A percentile compares a stretch with the other conserved stretches of the same genome.
phyloP scores from a whole-genome alignment of 1,140 invertebrate genomes.

The Bombus superbus region DNA sequence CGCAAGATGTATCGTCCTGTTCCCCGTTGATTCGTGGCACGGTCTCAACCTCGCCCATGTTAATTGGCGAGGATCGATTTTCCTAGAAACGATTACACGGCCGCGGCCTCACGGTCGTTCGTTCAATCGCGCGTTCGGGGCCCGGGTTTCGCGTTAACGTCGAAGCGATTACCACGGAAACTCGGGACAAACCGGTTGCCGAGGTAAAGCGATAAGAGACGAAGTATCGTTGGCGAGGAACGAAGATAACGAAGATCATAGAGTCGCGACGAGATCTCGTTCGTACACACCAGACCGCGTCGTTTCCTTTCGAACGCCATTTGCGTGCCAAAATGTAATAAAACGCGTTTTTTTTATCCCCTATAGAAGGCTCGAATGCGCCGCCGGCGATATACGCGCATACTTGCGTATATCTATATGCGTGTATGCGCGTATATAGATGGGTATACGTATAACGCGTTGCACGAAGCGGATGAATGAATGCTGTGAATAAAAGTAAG shows the following conservation, averaged over 20 bases:
- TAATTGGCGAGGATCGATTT: conserved; percentile 52
- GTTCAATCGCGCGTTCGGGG: conserved; percentile 39
- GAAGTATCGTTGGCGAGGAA: not conserved
- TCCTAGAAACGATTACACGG: conserved; percentile 47
- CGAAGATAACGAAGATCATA: conserved; percentile 6
- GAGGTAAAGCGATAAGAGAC: not conserved
- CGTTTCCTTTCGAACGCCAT: conserved; percentile 17
- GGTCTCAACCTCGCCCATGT: conserved; percentile 53
- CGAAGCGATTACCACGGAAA: not conserved
- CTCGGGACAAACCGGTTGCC: not conserved
- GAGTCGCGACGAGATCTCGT: conserved; percentile 1
- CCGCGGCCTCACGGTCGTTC: conserved; percentile 37
- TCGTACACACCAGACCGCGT: not conserved
- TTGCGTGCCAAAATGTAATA: conserved; percentile 20
- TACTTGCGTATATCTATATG: not conserved
- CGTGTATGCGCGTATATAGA: not conserved
- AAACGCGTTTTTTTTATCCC: not conserved
- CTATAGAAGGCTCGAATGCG: not conserved
- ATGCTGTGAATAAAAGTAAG: conserved; percentile 47
- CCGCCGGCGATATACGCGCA: not conserved
- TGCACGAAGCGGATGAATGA: conserved; percentile 41
- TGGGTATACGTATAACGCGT: not conserved
- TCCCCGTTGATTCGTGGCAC: conserved; percentile 1
- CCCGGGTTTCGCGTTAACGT: conserved; percentile 1
- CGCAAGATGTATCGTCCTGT: not conserved